Percentiles rank a stretch among this genome's conserved stretches.
These are phyloP conservation scores for Leucophenga montana DNA, from an alignment of 2,888 invertebrate genomes.

Conservation along the genomic window DNA sequence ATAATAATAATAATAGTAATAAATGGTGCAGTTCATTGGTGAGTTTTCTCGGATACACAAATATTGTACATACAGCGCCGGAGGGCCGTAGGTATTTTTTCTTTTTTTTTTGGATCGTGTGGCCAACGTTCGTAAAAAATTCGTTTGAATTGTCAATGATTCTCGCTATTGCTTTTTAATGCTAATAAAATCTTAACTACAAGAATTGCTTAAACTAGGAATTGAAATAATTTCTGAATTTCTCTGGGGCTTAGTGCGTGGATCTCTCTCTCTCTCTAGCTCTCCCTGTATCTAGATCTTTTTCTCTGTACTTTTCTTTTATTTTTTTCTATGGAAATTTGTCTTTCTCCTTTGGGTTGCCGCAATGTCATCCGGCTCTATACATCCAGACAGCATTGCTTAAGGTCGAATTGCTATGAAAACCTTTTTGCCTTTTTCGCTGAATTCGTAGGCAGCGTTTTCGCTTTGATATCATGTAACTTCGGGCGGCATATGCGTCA, in stretches of 20 bases:
- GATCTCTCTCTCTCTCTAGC: slow-evolving; percentile 1
- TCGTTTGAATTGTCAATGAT: slow-evolving; percentile 9
- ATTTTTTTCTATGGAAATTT: too few species aligned
- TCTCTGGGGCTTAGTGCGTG: slow-evolving; percentile 57
- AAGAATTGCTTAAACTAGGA: slow-evolving; percentile 52
- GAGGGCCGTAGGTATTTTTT: not conserved
- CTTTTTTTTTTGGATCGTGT: not conserved
- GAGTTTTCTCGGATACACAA: slow-evolving; percentile 6
- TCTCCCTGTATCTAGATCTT: slow-evolving; percentile 12
- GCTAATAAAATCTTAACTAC: slow-evolving; percentile 46
- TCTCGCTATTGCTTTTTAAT: slow-evolving; percentile 42
- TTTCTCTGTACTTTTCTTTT: not conserved
- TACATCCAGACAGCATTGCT: not conserved
- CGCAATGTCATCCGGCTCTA: not conserved
- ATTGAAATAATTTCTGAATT: slow-evolving; percentile 60
- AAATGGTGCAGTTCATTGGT: slow-evolving; percentile 28
- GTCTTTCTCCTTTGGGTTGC: not conserved
- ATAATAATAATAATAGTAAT: not conserved
- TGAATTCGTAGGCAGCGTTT: not conserved
- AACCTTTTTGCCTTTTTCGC: slow-evolving; percentile 1
- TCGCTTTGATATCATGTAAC: slow-evolving; percentile 67
- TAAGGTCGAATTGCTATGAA: slow-evolving; percentile 3
- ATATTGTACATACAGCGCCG: too few species aligned
- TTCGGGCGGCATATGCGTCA: slow-evolving; percentile 67
- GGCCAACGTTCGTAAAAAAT: slow-evolving; percentile 2